These are phyloP conservation scores for Cistogaster globosa DNA, from an alignment of 2,888 invertebrate genomes.

Conservation along the genomic window DNA sequence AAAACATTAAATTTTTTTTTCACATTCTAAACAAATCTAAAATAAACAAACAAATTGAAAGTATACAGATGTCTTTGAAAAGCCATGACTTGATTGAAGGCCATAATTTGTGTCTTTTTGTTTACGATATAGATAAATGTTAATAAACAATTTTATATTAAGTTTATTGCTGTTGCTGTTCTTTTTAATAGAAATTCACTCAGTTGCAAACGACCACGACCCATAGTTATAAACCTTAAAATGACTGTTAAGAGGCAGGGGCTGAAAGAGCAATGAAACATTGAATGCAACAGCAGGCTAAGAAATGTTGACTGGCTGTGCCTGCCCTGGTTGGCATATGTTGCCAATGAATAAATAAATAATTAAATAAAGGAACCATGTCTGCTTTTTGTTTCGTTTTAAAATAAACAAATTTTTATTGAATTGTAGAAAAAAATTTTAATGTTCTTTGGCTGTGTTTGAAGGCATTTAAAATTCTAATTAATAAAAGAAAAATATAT, in stretches of 20 bases:
- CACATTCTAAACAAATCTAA: slow-evolving; percentile 21
- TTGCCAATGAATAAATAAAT: slow-evolving; percentile 38
- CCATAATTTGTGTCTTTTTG: slow-evolving; percentile 50
- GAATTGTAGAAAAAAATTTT: background rate
- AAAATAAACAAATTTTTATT: slow-evolving; percentile 44
- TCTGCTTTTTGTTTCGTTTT: slow-evolving; percentile 17
- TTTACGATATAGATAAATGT: slow-evolving; percentile 10
- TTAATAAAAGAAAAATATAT: background rate
- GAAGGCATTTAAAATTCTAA: slow-evolving; percentile 32
- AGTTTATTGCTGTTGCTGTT: background rate
- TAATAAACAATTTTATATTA: slow-evolving; percentile 41
- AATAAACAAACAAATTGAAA: slow-evolving; percentile 18
- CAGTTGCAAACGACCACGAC: slow-evolving; percentile 39
- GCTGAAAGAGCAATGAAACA: background rate
- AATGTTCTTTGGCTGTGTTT: background rate
- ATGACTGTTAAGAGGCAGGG: background rate
- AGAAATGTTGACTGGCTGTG: slow-evolving; percentile 4
- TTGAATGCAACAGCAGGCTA: slow-evolving; percentile 11
- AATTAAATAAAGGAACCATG: slow-evolving; percentile 23
- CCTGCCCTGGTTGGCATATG: slow-evolving; percentile 29
- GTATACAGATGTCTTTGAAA: slow-evolving; percentile 27
- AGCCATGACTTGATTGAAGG: slow-evolving; percentile 70
- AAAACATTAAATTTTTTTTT: slow-evolving; percentile 28
- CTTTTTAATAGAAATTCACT: slow-evolving; percentile 32
- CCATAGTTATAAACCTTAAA: slow-evolving; percentile 32